phyloP scores from a whole-genome alignment of 2,888 invertebrate species.

The Dolichopus griseipennis region DNA sequence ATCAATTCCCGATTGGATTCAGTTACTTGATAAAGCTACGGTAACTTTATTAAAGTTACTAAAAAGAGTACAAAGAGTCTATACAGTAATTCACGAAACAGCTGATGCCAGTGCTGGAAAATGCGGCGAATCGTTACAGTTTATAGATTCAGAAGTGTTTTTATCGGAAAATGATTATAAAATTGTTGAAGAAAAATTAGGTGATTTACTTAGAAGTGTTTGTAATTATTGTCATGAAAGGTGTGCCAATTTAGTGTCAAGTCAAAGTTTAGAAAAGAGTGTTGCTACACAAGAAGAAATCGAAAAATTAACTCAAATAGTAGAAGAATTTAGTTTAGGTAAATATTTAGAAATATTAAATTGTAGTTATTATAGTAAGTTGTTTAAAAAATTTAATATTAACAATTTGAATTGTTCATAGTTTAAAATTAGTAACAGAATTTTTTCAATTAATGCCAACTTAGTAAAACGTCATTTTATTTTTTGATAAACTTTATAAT shows the following conservation, averaged over 20 bases:
- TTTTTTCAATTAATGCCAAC: too few relatives aligned
- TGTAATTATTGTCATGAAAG: slow-evolving; percentile 90
- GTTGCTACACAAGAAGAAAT: slow-evolving; percentile 67
- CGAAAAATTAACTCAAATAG: slow-evolving; percentile 62
- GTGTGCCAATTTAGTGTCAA: slow-evolving; percentile 78
- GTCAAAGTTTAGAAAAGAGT: slow-evolving; percentile 60
- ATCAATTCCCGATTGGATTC: slow-evolving; percentile 60
- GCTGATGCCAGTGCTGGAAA: slow-evolving; percentile 56
- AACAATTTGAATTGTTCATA: too few relatives aligned
- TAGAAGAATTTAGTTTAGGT: slow-evolving; percentile 63
- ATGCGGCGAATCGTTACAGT: slow-evolving; percentile 48
- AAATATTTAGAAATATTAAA: too few relatives aligned
- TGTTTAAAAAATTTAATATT: too few relatives aligned
- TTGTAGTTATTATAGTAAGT: too few relatives aligned
- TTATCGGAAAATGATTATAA: slow-evolving; percentile 60
- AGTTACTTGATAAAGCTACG: slow-evolving; percentile 57
- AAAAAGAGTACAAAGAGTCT: slow-evolving; percentile 62
- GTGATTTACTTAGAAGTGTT: slow-evolving; percentile 68
- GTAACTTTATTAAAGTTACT: slow-evolving; percentile 59
- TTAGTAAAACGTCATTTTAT: too few relatives aligned
- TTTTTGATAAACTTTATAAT: too few relatives aligned
- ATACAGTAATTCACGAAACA: slow-evolving; percentile 68
- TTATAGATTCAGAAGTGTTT: slow-evolving; percentile 58
- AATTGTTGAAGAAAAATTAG: slow-evolving; percentile 60
- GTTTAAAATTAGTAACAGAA: too few relatives aligned